Evolutionary conservation across 2,797 vertebrate species (phyloP).

Genomic region (Sternotherus odoratus): DNA sequence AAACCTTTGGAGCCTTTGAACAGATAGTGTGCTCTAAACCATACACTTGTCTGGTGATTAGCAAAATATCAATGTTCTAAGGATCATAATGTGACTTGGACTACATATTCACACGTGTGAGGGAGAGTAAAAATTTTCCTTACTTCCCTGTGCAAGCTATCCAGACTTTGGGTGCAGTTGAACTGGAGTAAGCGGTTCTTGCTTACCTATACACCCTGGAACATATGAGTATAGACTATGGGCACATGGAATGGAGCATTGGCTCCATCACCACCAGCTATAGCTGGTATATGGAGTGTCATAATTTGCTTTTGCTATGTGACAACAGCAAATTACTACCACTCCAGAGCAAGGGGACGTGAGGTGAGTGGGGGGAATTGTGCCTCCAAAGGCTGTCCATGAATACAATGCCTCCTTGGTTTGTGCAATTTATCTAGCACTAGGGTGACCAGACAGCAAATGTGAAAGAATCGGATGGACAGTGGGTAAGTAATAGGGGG

Average conservation of each 20-base stretch:
- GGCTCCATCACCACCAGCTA: background rate
- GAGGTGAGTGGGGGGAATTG: background rate
- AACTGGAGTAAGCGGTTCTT: background rate
- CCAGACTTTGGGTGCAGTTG: background rate
- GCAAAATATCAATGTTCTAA: background rate
- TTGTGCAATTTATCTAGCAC: background rate
- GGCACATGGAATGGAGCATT: background rate
- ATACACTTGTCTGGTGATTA: background rate
- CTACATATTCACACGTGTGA: background rate
- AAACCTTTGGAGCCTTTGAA: background rate
- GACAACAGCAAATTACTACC: background rate
- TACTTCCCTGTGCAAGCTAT: rapidly evolving
- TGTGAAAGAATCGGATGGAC: no score
- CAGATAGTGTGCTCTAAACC: background rate
- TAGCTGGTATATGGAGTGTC: background rate
- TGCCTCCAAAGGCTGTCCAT: background rate
- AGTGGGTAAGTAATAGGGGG: no score
- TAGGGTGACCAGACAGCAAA: no score
- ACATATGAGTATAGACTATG: background rate
- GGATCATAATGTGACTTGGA: background rate
- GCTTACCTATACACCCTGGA: background rate
- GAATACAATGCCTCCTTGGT: background rate
- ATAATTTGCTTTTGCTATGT: background rate
- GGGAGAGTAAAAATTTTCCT: background rate
- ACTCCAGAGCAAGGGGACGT: background rate